Base-by-base conservation (phyloP, 2,797 vertebrate species). In the Lophius americanus region DNA sequence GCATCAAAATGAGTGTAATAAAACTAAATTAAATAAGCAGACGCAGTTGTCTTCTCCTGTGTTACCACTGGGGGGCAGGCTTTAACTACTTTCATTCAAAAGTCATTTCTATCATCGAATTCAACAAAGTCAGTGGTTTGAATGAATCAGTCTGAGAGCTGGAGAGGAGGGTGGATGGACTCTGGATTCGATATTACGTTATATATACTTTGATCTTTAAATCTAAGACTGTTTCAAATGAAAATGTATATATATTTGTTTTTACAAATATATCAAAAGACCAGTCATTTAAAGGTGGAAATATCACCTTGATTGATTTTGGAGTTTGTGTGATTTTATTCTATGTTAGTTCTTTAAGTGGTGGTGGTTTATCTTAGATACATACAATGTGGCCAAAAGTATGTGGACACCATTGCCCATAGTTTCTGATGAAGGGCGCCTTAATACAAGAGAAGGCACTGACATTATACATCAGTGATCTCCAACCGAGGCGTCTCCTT, bases 1-100 rank as follows among this genome's bases (percentile, higher is more conserved):
- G 44, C 11, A 46, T 46, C 42, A 9, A 3, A 44, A 11, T 44
- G 42, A 44, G 10, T 41, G 2, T 2, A 41, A 6, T 41, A 42
- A 42, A 42, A 7, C 7, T 42, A 43, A 2, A 1, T 0, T 5
- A 51, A 43, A 51, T 50, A 12, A 1, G 36, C 4, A 35, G 12
- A 11, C 7, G 14, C 14, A 3, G n/a, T 42, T 75, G 55, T 43
- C 13, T 72, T 82, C 75, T 82, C 2, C 6, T 41, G 2, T 61
- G 0, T 55, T n/a, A n/a, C 81, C 89, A 86, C 59, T 41, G 32
- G 76, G 38, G 9, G 85, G 60, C 82, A 79, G 70, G 43, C 38
- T 70, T 63, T 32, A 13, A 57, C 56, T 4, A 13, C 12, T 14
- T 58, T 46, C 0, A 33, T 7, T 54, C 32, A 11, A 32, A 55